These are phyloP conservation scores for Ciconia maguari DNA, from an alignment of 2,113 vertebrate genomes.

Conservation along the genomic window DNA sequence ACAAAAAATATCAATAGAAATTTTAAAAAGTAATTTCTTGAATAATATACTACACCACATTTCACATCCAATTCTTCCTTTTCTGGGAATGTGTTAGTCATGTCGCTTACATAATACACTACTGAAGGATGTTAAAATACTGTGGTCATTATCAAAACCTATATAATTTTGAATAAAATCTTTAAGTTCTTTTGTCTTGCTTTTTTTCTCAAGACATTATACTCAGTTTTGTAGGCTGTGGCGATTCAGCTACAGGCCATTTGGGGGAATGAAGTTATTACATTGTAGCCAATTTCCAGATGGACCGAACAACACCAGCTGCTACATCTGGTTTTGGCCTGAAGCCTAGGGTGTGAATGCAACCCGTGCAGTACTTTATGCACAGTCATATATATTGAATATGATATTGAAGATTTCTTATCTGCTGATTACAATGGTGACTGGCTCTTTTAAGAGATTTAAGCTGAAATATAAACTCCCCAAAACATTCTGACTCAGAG, in stretches of 20 bases:
- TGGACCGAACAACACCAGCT: background rate
- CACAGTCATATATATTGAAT: background rate
- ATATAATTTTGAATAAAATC: background rate
- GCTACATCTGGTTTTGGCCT: slow-evolving; percentile 24
- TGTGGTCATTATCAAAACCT: background rate
- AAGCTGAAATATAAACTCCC: background rate
- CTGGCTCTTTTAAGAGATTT: background rate
- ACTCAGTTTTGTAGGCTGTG: background rate
- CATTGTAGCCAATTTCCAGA: background rate
- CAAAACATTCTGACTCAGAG: background rate
- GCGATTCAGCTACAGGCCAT: background rate
- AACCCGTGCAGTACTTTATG: background rate
- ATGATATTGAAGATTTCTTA: background rate
- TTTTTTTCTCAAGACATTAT: background rate
- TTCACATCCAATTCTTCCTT: background rate
- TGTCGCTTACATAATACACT: background rate
- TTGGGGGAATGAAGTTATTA: background rate
- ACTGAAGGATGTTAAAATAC: background rate
- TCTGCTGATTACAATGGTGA: background rate
- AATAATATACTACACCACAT: background rate
- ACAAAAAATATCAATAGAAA: background rate
- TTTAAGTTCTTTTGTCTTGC: background rate
- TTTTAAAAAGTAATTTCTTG: background rate
- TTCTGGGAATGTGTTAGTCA: background rate
- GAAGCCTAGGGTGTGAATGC: background rate